These are phyloP conservation scores for Philonicus albiceps DNA, from an alignment of 2,888 invertebrate genomes.

Conservation along the genomic window DNA sequence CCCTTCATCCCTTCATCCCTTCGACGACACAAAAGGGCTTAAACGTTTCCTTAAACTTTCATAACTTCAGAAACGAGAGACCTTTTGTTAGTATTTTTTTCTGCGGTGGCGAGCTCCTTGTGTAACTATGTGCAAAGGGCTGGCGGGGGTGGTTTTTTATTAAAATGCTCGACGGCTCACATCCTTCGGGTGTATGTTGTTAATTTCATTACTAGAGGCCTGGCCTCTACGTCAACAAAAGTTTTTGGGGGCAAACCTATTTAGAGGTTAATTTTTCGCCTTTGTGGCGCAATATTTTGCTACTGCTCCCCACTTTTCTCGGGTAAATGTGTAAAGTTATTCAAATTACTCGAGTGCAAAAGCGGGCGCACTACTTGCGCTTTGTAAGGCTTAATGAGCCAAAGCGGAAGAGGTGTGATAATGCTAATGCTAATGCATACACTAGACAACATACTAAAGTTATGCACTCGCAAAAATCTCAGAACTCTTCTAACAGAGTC, in stretches of 20 bases:
- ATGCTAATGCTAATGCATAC: not conserved
- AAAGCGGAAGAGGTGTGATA: not conserved
- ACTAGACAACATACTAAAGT: not conserved
- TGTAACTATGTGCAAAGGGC: not conserved
- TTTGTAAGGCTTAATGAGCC: constrained; percentile 9
- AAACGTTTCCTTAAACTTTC: constrained; percentile 41
- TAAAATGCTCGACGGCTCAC: not conserved
- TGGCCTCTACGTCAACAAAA: not conserved
- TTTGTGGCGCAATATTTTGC: not conserved
- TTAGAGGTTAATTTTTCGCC: constrained; percentile 12
- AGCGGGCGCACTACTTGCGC: not conserved
- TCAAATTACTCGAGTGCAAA: not conserved
- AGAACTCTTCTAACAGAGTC: not conserved
- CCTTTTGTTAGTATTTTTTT: constrained; percentile 30
- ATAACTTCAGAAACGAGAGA: constrained; percentile 34
- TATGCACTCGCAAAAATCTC: not conserved
- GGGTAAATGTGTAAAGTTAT: constrained; percentile 8
- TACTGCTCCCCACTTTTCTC: not conserved
- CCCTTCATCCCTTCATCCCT: not conserved
- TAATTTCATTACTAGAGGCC: constrained; percentile 20
- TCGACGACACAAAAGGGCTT: constrained; percentile 29
- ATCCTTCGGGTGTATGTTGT: not conserved
- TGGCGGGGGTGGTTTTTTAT: not conserved
- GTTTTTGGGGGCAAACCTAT: not conserved
- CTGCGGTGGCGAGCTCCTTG: constrained; percentile 5